Evolutionary conservation across 1,140 invertebrate genomes (phyloP), one percentile per base, ranked within the genome.

Genomic region (Drosophila jambulina): DNA sequence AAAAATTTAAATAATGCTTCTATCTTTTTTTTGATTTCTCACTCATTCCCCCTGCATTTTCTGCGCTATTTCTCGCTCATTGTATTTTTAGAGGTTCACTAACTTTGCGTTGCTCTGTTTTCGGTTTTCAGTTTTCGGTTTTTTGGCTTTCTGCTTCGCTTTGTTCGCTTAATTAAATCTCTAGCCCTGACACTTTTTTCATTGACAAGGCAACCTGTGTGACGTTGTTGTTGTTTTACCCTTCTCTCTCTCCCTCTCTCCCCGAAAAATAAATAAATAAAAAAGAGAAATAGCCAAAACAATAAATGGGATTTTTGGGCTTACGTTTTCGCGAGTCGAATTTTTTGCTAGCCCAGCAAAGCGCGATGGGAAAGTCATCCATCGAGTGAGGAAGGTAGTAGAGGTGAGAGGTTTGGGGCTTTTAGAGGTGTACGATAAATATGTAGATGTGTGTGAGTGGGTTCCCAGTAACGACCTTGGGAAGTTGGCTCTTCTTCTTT

Each of bases 121-220:
- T 60, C 12, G 1, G 21, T 38, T 29, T 75, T 54, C 7, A 6
- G 40, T 58, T 45, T 43, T 43, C 5, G n/a, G 40, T 10, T 43
- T 75, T 70, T 43, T 54, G 38, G 58, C 65, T 71, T 48, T 48
- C 67, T 72, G 67, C 62, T 59, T 67, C 36, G 70, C 70, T 60
- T 75, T 86, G 79, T 82, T 77, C 71, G 79, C 75, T 87, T 88
- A 88, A 88, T 88, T 84, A 88, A 88, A 88, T 88, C 85, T 87
- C 67, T 88, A 88, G 84, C 84, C 84, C 80, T 88, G 84, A 88
- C 84, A 88, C 85, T 88, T 88, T 84, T 79, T 88, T 88, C 84
- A 88, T 88, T 88, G 84, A 88, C 84, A 88, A 88, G 84, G 80
- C 80, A 87, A 83, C 74, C 74, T 67, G 65, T 58, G 38, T 53